Conservation (phyloP, 2,113 vertebrate species). For the Spea multiplicata region DNA sequence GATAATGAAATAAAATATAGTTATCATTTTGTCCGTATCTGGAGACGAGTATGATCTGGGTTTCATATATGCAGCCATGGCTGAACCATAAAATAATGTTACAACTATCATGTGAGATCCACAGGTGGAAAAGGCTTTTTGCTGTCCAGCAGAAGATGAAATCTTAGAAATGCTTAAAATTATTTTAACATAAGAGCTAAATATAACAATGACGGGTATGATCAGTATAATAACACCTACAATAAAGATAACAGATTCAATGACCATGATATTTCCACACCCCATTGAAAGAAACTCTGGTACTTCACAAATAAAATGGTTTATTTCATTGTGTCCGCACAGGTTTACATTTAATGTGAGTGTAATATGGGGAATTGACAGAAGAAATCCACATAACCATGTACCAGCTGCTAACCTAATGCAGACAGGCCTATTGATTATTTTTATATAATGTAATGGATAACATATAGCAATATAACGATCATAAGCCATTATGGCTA, state of each 20-base stretch:
- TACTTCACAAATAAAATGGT: conserved; percentile 56
- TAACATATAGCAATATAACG: conserved; percentile 33
- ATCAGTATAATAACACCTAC: conserved; percentile 39
- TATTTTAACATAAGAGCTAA: not conserved
- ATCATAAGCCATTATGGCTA: conserved; percentile 49
- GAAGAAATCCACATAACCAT: conserved; percentile 43
- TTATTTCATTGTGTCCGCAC: conserved; percentile 48
- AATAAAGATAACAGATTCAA: conserved; percentile 34
- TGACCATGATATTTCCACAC: conserved; percentile 35
- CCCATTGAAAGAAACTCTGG: conserved; percentile 52
- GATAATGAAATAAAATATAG: conserved; percentile 10
- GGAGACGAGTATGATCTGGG: not conserved
- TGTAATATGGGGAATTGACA: conserved; percentile 46
- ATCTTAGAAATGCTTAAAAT: not conserved
- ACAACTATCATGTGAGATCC: not conserved
- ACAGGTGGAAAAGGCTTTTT: not conserved
- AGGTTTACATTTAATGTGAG: conserved; percentile 50
- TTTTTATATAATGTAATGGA: conserved; percentile 48
- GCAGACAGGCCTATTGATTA: conserved; percentile 48
- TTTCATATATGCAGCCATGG: conserved; percentile 15
- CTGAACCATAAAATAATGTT: not conserved
- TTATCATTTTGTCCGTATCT: not conserved
- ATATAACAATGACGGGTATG: conserved; percentile 15
- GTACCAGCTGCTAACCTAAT: conserved; percentile 26
- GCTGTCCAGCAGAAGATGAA: not conserved